Conservation (phyloP, 1,140 invertebrate genomes). For the Schlechtendalia chinensis region DNA sequence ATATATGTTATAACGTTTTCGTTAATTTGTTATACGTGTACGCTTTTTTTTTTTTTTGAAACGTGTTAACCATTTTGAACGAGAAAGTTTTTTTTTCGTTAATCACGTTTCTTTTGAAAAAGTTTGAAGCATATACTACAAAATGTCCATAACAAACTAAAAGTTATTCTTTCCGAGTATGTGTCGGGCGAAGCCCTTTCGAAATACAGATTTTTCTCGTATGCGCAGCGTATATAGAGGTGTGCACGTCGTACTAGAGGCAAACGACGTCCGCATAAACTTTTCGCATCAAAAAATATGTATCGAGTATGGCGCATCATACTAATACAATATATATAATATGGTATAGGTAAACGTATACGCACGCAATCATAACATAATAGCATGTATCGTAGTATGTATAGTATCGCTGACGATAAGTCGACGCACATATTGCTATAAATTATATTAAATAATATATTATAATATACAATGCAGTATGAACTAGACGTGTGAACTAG, state of each 20-base stretch:
- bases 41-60: background rate
- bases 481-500: no score
- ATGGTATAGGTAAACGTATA: background rate
- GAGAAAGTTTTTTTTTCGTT: background rate
- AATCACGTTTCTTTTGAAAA: background rate
- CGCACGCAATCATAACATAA: background rate
- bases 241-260: background rate
- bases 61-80: background rate
- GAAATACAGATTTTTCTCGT: background rate
- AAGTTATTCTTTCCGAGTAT: conserved; percentile 22
- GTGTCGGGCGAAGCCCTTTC: background rate
- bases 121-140: background rate
- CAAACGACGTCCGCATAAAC: background rate
- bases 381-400: no score
- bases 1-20: background rate
- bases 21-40: background rate
- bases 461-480: no score
- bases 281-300: conserved; percentile 12
- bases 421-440: no score
- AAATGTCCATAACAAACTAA: background rate
- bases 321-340: background rate
- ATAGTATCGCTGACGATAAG: background rate
- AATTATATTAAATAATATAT: no score
- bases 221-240: no score
- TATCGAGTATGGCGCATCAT: background rate